Conservation (phyloP, 1,140 invertebrate genomes). For the Drosophila baimaii region DNA sequence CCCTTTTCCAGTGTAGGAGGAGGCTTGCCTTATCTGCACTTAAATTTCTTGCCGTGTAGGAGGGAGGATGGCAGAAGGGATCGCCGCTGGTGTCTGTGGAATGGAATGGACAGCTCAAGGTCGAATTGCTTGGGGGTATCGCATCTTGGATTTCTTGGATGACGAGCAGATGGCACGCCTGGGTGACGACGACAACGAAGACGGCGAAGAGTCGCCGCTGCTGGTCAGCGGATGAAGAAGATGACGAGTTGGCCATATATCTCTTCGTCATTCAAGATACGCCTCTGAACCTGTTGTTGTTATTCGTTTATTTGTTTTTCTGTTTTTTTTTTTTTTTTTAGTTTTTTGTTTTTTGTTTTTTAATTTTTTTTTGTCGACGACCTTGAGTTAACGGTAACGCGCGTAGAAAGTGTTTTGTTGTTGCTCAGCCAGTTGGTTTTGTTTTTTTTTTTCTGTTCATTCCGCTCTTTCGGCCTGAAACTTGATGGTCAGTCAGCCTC, state of each 20-base stretch:
- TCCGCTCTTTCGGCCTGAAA: conserved; percentile 44
- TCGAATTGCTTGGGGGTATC: conserved; percentile 31
- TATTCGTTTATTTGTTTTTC: conserved; percentile 33
- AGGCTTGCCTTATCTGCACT: neutral
- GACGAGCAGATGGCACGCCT: conserved; percentile 51
- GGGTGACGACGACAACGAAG: conserved; percentile 27
- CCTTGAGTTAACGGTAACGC: conserved; percentile 80
- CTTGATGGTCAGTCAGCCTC: conserved; percentile 60
- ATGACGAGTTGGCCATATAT: conserved; percentile 36
- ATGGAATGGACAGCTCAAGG: conserved; percentile 56
- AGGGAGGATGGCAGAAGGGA: conserved; percentile 18
- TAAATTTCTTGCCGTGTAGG: conserved; percentile 14
- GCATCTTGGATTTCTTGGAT: conserved; percentile 39
- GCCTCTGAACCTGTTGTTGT: conserved; percentile 19
- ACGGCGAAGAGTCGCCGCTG: neutral
- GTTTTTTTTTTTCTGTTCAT: conserved; percentile 6
- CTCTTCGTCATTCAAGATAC: conserved; percentile 53
- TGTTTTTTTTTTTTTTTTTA: conserved; percentile 2
- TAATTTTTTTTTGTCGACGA: conserved; percentile 58
- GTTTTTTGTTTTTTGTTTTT: conserved; percentile 25
- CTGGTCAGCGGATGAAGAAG: conserved; percentile 35
- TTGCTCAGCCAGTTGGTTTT: conserved; percentile 33
- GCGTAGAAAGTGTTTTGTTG: conserved; percentile 81
- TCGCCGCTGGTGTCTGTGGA: conserved; percentile 12
- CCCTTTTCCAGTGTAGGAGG: neutral